Base-by-base conservation (phyloP, 53 echinoderm and acorn worm genomes). In the Mesocentrotus franciscanus region DNA sequence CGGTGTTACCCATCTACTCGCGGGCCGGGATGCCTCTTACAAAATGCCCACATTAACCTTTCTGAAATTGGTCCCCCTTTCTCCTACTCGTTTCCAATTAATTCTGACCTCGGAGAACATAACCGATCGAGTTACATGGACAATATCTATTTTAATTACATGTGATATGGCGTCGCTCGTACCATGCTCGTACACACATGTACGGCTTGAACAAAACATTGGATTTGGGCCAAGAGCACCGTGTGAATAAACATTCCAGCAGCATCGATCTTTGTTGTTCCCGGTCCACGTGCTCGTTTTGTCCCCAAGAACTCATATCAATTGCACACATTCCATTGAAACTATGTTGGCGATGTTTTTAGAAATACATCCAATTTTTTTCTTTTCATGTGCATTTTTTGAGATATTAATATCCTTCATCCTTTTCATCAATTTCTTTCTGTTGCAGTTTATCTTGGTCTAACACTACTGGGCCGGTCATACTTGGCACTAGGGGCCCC, bases 381-480 rank as follows among this genome's bases (percentile, higher is more conserved):
- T 87, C 35, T 58, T 6, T 30, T 29, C 12, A 87, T 58, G 22
- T 87, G n/a, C 87, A 57, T 42, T 13, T 2, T 8, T 18, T 74
- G 32, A 74, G 36, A 81, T 29, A 81, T 39, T 81, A 17, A 81
- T 81, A 20, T 81, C 12, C 74, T 30, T 27, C 22, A 84, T 42
- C 8, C 7, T 84, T 49, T 49, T 84, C 27, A 57, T 57, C 26
- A 22, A 57, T 87, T 8, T 87, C 42, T 57, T 10, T 87, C 29
- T 58, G 15, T 66, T 91, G 36, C 91, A 91, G 91, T 91, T 18
- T 91, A n/a, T 35, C 62, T 91, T 58, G 64, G 64, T 36, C 70
- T 94, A 1, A 94, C 95, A 85, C 34, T 94, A 68, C 95, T 94
- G 42, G 95, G 95, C 35, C 62, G 95, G 2, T 87, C 95, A n/a